Conservation (phyloP, 2,113 vertebrate species). For the Corythaixoides concolor region DNA sequence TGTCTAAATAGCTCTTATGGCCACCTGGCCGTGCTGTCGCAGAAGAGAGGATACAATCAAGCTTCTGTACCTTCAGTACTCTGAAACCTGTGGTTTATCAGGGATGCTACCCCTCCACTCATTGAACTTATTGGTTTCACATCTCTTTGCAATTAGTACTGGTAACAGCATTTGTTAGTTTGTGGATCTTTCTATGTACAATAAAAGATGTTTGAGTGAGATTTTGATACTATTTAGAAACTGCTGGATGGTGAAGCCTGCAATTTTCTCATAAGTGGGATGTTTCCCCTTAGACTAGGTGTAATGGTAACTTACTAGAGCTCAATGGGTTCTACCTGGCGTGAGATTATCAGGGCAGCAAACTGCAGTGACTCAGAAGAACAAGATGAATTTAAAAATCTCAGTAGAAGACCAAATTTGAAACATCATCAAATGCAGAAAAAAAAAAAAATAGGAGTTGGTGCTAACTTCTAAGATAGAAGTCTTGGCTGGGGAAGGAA, state of each 20-base stretch:
- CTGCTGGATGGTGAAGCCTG: not conserved
- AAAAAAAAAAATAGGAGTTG: not conserved
- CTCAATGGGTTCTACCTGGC: not conserved
- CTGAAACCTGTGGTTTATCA: not conserved
- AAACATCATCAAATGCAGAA: not conserved
- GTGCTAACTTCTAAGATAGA: not conserved
- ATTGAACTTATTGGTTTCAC: not conserved
- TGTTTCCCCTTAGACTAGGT: not conserved
- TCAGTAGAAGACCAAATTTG: not conserved
- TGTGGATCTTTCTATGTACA: not conserved
- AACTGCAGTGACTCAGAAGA: not conserved
- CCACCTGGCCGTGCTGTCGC: not conserved
- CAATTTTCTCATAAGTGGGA: not conserved
- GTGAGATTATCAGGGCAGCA: not conserved
- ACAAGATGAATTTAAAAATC: not conserved
- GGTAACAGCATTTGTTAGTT: not conserved
- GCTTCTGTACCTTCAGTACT: not conserved
- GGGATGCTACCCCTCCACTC: not conserved
- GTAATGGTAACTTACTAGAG: not conserved
- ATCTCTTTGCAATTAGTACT: not conserved
- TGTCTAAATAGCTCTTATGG: not conserved
- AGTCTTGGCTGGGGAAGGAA: conserved; percentile 7
- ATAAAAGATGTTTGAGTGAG: not conserved
- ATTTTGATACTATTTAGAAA: not conserved
- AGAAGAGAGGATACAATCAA: not conserved